Conservation (phyloP, 2,888 invertebrate species). For the Rhodophaea formosa region DNA sequence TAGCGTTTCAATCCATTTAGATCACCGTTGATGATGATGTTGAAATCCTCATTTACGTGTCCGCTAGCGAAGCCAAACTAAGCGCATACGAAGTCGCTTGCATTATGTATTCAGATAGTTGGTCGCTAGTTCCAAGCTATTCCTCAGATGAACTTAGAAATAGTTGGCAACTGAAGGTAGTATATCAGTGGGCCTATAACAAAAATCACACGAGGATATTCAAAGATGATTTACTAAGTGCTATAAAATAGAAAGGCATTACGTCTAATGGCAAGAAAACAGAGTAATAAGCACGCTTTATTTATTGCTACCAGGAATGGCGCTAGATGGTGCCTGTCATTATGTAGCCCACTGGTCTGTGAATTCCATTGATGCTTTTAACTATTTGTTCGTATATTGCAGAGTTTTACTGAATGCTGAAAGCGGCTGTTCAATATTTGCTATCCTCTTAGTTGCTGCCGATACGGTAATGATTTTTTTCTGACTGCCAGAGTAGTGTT, state of each 20-base stretch:
- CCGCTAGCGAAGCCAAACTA: too few species aligned
- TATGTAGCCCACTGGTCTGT: background rate
- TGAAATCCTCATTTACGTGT: too few species aligned
- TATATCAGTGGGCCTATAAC: slow-evolving; percentile 14
- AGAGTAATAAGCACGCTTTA: slow-evolving; percentile 3
- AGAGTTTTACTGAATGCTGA: background rate
- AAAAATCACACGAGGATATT: slow-evolving; percentile 15
- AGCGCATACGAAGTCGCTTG: too few species aligned
- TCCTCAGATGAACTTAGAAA: slow-evolving; percentile 2
- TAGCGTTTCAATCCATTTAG: too few species aligned
- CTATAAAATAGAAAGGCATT: slow-evolving; percentile 4
- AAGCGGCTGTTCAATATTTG: slow-evolving; percentile 11
- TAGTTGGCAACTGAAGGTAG: slow-evolving; percentile 7
- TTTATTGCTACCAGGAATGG: slow-evolving; percentile 15
- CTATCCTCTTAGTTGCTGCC: slow-evolving; percentile 4
- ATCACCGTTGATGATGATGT: too few species aligned
- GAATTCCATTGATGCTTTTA: slow-evolving; percentile 11
- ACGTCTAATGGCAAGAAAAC: slow-evolving; percentile 17
- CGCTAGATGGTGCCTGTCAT: slow-evolving; percentile 15
- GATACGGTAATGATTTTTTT: background rate
- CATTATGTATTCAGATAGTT: slow-evolving; percentile 1
- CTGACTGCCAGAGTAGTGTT: too few species aligned
- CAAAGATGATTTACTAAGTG: slow-evolving; percentile 19
- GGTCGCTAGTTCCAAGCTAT: slow-evolving; percentile 1
- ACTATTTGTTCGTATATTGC: slow-evolving; percentile 1